A percentile compares a stretch with the other conserved stretches of the same genome.
These are phyloP conservation scores for Hartigia nigra DNA, from an alignment of 2,888 invertebrate species.

Conservation along the genomic window DNA sequence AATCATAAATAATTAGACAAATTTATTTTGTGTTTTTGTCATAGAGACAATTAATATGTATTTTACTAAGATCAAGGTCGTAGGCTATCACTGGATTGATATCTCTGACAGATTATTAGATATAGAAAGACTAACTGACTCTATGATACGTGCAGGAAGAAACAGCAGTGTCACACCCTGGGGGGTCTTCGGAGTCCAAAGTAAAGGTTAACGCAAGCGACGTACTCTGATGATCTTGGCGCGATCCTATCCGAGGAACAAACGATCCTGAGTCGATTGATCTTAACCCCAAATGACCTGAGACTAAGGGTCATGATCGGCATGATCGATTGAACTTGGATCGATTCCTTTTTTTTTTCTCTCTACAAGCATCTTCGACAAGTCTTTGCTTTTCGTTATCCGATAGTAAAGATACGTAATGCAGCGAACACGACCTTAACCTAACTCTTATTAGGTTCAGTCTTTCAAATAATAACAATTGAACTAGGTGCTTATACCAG, in stretches of 20 bases:
- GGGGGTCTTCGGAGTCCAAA: background rate
- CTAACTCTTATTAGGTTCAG: background rate
- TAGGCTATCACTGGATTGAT: background rate
- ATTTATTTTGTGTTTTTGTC: background rate
- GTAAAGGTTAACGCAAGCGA: background rate
- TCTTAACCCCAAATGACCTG: constrained; percentile 19
- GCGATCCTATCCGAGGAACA: constrained; percentile 13
- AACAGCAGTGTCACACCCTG: background rate
- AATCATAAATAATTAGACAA: background rate
- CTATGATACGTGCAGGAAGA: background rate
- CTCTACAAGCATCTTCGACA: background rate
- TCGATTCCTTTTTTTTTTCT: background rate
- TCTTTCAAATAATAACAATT: background rate
- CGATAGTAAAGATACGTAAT: background rate
- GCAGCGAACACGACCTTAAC: background rate
- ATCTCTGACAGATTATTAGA: background rate
- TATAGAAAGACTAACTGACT: background rate
- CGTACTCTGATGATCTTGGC: background rate
- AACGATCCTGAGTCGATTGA: constrained; percentile 18
- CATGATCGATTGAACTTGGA: background rate
- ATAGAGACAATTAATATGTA: background rate
- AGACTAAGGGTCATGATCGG: constrained; percentile 8
- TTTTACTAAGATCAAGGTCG: background rate
- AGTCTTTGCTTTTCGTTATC: background rate
- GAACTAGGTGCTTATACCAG: background rate